A percentile compares a stretch with the other conserved stretches of the same genome.
Conservation (phyloP, 2,113 vertebrate species). For the Athene noctua region DNA sequence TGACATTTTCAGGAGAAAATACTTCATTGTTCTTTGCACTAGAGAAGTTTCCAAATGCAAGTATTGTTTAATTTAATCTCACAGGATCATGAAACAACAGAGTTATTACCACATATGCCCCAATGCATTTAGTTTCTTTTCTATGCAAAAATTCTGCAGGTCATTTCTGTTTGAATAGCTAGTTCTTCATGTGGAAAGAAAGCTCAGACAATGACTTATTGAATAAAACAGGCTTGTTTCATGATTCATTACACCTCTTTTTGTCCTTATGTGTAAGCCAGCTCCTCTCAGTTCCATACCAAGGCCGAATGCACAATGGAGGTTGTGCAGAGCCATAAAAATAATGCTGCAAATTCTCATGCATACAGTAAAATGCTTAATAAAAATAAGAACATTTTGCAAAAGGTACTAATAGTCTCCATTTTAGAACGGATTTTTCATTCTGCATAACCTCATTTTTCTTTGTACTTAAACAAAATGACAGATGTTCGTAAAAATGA, state of each 20-base stretch:
- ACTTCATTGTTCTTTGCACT: neutral
- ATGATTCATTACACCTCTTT: conserved; percentile 64
- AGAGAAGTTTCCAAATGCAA: neutral
- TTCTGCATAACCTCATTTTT: neutral
- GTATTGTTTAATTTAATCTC: conserved; percentile 31
- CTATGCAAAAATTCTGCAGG: conserved; percentile 61
- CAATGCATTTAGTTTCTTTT: neutral
- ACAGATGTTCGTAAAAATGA: conserved; percentile 36
- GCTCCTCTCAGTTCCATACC: conserved; percentile 21
- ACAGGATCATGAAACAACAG: neutral
- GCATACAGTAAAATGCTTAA: conserved; percentile 6
- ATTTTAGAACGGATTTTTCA: conserved; percentile 25
- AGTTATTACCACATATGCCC: neutral
- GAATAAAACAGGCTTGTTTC: conserved; percentile 60
- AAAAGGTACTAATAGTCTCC: conserved; percentile 22
- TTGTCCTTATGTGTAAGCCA: conserved; percentile 16
- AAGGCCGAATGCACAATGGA: neutral
- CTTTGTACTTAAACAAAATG: conserved; percentile 56
- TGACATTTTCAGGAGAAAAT: conserved; percentile 7
- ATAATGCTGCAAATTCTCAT: conserved; percentile 5
- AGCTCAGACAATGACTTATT: conserved; percentile 46
- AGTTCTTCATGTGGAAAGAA: conserved; percentile 60
- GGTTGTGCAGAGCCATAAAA: neutral
- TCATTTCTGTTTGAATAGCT: conserved; percentile 52
- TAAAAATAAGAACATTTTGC: conserved; percentile 49